Evolutionary conservation across 2,113 vertebrate genomes (phyloP).

Genomic region (Psittacara wagleri): DNA sequence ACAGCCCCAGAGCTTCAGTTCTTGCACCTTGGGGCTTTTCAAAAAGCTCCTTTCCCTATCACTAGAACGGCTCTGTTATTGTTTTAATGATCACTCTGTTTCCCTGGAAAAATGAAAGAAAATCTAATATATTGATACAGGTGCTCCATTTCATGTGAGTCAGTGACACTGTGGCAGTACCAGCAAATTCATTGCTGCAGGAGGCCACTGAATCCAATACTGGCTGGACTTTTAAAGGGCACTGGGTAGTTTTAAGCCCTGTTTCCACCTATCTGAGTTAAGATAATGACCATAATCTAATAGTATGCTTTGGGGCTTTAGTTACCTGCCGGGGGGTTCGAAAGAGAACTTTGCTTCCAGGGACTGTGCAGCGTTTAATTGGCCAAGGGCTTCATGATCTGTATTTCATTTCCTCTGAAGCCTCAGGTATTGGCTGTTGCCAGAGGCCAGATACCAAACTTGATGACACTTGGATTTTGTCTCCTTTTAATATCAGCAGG

Average conservation of each 20-base stretch:
- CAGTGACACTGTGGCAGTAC: not conserved
- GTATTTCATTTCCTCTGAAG: constrained; percentile 4
- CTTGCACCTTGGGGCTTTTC: not conserved
- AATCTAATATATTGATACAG: constrained; percentile 14
- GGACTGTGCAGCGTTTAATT: constrained; percentile 39
- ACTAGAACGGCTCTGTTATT: not conserved
- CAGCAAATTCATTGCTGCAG: constrained; percentile 9
- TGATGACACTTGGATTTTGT: constrained; percentile 3
- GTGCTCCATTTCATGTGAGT: constrained; percentile 16
- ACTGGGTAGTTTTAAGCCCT: constrained; percentile 1
- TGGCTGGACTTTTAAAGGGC: not conserved
- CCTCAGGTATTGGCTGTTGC: not conserved
- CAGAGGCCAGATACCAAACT: constrained; percentile 23
- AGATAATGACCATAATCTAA: constrained; percentile 52
- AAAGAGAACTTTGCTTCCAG: constrained; percentile 11
- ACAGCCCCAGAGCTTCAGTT: not conserved
- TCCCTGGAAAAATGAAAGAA: constrained; percentile 15
- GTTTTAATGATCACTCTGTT: constrained; percentile 17
- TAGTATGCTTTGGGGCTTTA: constrained; percentile 38
- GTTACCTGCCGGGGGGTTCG: constrained; percentile 28
- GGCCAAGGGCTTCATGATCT: constrained; percentile 11
- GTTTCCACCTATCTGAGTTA: constrained; percentile 23
- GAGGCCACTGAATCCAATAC: not conserved
- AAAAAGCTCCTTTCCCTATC: not conserved
- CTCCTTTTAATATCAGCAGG: constrained; percentile 1